These are phyloP conservation scores for Diachrysia chrysitis DNA, from an alignment of 2,888 invertebrate genomes.

Conservation along the genomic window DNA sequence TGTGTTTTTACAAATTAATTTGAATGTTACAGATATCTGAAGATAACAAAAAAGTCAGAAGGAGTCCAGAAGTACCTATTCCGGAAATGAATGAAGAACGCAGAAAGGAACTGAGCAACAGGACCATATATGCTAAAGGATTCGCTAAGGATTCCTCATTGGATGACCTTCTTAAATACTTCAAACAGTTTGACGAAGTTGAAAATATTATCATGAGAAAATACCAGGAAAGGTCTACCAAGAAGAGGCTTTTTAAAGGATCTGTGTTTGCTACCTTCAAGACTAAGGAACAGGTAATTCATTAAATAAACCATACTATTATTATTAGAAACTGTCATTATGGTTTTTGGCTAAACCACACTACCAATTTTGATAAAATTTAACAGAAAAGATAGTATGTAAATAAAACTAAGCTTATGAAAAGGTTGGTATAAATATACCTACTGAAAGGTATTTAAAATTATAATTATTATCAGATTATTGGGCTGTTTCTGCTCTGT, in stretches of 20 bases:
- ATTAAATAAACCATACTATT: too few species aligned
- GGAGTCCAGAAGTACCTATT: slow-evolving; percentile 92
- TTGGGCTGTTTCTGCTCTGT: too few species aligned
- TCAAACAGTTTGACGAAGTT: slow-evolving; percentile 91
- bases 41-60: slow-evolving; percentile 92
- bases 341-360: too few species aligned
- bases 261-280: slow-evolving; percentile 97
- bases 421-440: too few species aligned
- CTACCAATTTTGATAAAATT: too few species aligned
- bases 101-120: slow-evolving; percentile 92
- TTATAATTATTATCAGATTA: too few species aligned
- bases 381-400: too few species aligned
- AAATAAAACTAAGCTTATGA: too few species aligned
- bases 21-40: slow-evolving; percentile 89
- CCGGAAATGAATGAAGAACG: slow-evolving; percentile 96
- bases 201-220: slow-evolving; percentile 91
- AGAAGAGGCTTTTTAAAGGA: slow-evolving; percentile 94
- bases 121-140: slow-evolving; percentile 96
- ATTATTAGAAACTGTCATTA: too few species aligned
- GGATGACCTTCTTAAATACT: slow-evolving; percentile 93
- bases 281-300: slow-evolving; percentile 91
- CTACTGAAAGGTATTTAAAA: too few species aligned
- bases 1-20: too few species aligned
- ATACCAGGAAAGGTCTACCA: slow-evolving; percentile 90
- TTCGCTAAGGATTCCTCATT: slow-evolving; percentile 92